Conservation (phyloP, 2,888 invertebrate species). For the Encarsia formosa region DNA sequence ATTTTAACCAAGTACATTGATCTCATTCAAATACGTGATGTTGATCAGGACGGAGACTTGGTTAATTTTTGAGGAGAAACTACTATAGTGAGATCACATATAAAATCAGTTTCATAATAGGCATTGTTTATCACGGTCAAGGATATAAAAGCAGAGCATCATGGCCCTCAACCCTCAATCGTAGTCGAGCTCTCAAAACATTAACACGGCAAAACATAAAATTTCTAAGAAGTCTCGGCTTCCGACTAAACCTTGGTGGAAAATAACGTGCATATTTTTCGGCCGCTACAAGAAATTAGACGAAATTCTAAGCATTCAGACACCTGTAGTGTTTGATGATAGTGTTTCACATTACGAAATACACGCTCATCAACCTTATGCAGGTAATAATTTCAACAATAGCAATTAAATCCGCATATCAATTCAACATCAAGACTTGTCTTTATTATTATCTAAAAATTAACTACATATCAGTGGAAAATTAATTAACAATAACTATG, state of each 20-base stretch:
- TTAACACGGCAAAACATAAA: background rate
- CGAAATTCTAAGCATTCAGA: no score
- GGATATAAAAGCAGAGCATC: background rate
- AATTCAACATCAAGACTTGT: constrained; percentile 23
- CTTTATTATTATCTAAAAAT: constrained; percentile 21
- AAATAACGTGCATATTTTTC: constrained; percentile 1
- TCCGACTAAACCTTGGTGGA: background rate
- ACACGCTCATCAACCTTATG: constrained; percentile 16
- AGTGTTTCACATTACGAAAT: constrained; percentile 21
- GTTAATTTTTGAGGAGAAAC: background rate
- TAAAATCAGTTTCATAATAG: background rate
- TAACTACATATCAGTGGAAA: constrained; percentile 1
- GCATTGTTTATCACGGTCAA: background rate
- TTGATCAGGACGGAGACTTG: background rate
- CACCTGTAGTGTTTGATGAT: constrained; percentile 18
- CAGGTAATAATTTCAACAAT: constrained; percentile 15
- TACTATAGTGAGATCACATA: background rate
- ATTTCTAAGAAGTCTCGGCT: background rate
- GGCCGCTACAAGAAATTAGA: no score
- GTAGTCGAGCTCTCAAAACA: background rate
- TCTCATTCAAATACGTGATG: background rate
- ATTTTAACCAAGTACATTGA: background rate
- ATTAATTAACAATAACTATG: background rate
- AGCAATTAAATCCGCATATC: constrained; percentile 25
- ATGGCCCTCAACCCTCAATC: background rate